phyloP scores from a whole-genome alignment of 2,888 invertebrate species.

The Punctoribates punctum region DNA sequence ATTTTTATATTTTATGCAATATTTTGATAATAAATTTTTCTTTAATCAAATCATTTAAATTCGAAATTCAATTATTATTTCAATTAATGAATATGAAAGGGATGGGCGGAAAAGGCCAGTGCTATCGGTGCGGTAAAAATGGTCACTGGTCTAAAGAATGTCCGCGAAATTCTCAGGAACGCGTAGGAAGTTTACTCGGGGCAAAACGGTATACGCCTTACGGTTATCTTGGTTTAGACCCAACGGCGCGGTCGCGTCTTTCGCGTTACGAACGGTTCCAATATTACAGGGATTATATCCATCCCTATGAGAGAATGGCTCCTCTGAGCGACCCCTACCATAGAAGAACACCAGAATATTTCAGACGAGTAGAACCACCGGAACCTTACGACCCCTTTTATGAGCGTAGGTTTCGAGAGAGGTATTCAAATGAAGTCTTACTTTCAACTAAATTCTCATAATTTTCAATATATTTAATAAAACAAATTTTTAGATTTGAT shows the following conservation, averaged over 20 bases:
- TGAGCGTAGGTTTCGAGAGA: conserved; percentile 5
- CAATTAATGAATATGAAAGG: conserved; percentile 53
- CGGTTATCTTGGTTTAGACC: not conserved
- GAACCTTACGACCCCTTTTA: not conserved
- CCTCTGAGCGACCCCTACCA: conserved; percentile 50
- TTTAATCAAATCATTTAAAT: not conserved
- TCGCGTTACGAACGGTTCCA: conserved; percentile 40
- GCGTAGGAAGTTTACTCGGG: not conserved
- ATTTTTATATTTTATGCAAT: not conserved
- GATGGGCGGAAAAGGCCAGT: conserved; percentile 94
- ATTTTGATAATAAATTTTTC: not conserved
- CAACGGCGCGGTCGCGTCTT: conserved; percentile 17
- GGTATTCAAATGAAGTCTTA: conserved; percentile 7
- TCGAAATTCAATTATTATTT: not conserved
- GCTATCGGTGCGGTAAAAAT: conserved; percentile 82
- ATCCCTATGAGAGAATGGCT: conserved; percentile 39
- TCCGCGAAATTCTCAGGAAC: conserved; percentile 53
- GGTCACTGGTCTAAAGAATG: conserved; percentile 97
- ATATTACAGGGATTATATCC: conserved; percentile 43
- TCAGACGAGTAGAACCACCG: not conserved
- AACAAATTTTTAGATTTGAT: not conserved
- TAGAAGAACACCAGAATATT: conserved; percentile 45
- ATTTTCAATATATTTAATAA: not conserved
- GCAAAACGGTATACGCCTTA: conserved; percentile 34
- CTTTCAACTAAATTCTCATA: not conserved